Base-by-base conservation (phyloP, 2,888 invertebrate genomes). In the Tipula confusa region DNA sequence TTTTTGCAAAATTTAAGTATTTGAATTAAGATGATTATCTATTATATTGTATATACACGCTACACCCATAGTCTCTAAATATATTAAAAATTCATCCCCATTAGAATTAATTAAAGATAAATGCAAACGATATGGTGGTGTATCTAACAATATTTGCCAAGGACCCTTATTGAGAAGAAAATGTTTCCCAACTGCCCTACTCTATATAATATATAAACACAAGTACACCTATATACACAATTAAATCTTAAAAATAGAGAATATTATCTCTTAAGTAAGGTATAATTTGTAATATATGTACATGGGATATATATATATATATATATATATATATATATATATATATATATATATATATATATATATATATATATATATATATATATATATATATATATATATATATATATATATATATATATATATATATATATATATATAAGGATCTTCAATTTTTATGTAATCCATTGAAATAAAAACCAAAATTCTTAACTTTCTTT, bases 41-140 rank as follows among this genome's bases (percentile, higher is more conserved):
- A 24, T 3, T 64, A 64, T 64, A 33, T 9, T 33, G 11, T 9
- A 33, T 11, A 33, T 33, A 33, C 33, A 33, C 33, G 33, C 6
- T n/a, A 43, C 64, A 64, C 24, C 18, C 18, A 64, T n/a, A 15
- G 64, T 64, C 9, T 11, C 11, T 64, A 64, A 9, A 64, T 24
- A 64, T 13, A 24, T 24, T 9, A 18, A 18, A 64, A 64, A 64
- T 64, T 11, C 64, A 64, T 64, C 64, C 64, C 64, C 24, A 18
- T 64, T 24, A 64, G 64, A 64, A 64, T 64, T 64, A 64, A 64
- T 64, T 64, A 64, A 64, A 64, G 64, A 64, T 64, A 64, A 64
- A 64, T 9, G 11, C 7, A 64, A 64, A 64, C 24, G 64, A 64
- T 64, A 64, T 64, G 64, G 24, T 64, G 64, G 18, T 64, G 43